Evolutionary conservation across 2,888 invertebrate species (phyloP), one percentile per base, ranked within the genome.

Genomic region (Anaspis maculata): DNA sequence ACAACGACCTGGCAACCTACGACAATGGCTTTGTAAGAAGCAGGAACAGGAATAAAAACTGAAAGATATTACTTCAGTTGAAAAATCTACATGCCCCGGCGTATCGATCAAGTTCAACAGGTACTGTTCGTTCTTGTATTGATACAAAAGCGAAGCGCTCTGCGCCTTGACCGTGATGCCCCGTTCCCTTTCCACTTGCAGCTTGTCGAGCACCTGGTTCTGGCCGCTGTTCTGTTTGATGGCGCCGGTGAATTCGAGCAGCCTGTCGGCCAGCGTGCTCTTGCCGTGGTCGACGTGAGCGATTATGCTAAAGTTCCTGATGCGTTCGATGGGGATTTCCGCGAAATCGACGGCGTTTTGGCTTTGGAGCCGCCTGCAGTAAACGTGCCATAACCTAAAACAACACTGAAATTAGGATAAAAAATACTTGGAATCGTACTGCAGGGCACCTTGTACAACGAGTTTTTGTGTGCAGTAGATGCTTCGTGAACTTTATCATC

Each of bases 271-370:
- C 36, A 98, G 67, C 0, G 97, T 98, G 63, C 92, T 92, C 69
- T 98, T 98, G 0, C 97, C 97, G 71, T 97, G 97, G 64, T 98
- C 97, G 1, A 98, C 88, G 67, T 98, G 97, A n/a, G 97, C 97
- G 42, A 98, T 91, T 53, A 98, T 96, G 64, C 94, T 87, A 58
- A 96, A 95, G 63, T 96, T 96, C 35, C 95, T 72, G 25, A 94
- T 90, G 44, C 64, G 58, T 43, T 72, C 69, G 11, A 69, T 44
- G 1, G 71, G 70, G 10, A 64, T 65, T 40, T 66, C 45, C 26
- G 50, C 40, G 30, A 52, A 52, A 40, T 56, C 49, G 5, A 26
- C n/a, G n/a, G n/a, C n/a, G n/a, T n/a, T n/a, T n/a, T n/a, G n/a
- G n/a, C n/a, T n/a, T n/a, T n/a, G n/a, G n/a, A n/a, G n/a, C n/a